These are phyloP conservation scores for Lanistes nyassanus DNA, from an alignment of 1,140 invertebrate species.

Conservation along the genomic window DNA sequence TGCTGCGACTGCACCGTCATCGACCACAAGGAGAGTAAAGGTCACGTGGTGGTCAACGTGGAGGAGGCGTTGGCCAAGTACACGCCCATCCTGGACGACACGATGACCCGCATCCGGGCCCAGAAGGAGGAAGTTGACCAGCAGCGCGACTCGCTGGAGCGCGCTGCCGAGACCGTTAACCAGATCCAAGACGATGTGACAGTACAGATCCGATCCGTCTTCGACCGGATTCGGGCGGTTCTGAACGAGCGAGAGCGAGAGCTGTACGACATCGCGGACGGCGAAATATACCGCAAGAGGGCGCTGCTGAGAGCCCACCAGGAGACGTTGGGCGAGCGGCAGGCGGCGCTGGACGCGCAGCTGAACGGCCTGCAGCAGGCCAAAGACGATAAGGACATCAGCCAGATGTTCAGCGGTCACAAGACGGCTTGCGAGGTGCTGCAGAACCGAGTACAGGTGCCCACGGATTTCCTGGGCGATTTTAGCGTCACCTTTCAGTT, in stretches of 20 bases:
- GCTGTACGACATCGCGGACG: slow-evolving; percentile 52
- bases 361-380: slow-evolving; percentile 48
- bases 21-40: slow-evolving; percentile 59
- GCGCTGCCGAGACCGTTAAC: slow-evolving; percentile 51
- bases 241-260: slow-evolving; percentile 56
- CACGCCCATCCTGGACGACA: slow-evolving; percentile 56
- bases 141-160: slow-evolving; percentile 49
- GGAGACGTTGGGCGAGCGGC: slow-evolving; percentile 42
- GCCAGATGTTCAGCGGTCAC: slow-evolving; percentile 56
- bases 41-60: slow-evolving; percentile 61
- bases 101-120: slow-evolving; percentile 45
- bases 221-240: slow-evolving; percentile 52
- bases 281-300: slow-evolving; percentile 54
- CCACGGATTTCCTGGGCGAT: slow-evolving; percentile 46
- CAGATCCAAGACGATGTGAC: slow-evolving; percentile 52
- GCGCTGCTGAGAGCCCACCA: slow-evolving; percentile 48
- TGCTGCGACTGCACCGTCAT: slow-evolving; percentile 63
- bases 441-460: slow-evolving; percentile 44
- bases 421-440: slow-evolving; percentile 51
- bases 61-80: slow-evolving; percentile 60
- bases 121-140: slow-evolving; percentile 41
- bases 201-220: slow-evolving; percentile 50
- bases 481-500: slow-evolving; percentile 60
- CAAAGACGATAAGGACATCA: slow-evolving; percentile 52
- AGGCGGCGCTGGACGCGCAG: slow-evolving; percentile 43